Evolutionary conservation across 2,113 vertebrate species (phyloP).

Genomic region (Corythaeola cristata): DNA sequence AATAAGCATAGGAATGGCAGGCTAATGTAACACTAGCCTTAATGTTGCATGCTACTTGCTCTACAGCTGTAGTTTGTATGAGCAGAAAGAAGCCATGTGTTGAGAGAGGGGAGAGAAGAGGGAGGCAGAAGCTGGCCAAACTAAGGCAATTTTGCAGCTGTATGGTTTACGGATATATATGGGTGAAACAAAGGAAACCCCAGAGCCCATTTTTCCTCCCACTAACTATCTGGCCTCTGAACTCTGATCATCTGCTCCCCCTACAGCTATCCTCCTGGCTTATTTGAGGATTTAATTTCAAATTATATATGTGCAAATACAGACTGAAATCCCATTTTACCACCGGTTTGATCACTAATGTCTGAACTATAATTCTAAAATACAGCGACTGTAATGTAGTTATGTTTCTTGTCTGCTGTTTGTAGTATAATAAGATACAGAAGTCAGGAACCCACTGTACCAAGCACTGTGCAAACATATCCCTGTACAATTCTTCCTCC

Average conservation of each 20-base stretch:
- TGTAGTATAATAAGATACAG: constrained; percentile 42
- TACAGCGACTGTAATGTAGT: background rate
- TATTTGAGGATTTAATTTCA: constrained; percentile 37
- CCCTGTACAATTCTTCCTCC: background rate
- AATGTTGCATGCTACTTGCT: background rate
- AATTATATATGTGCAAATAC: constrained; percentile 19
- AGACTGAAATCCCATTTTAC: constrained; percentile 23
- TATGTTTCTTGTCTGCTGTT: constrained; percentile 25
- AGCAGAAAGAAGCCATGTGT: background rate
- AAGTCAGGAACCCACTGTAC: constrained; percentile 8
- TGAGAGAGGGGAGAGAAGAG: background rate
- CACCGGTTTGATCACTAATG: constrained; percentile 6
- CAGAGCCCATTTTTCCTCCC: constrained; percentile 1
- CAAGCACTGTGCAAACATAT: background rate
- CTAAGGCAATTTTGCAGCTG: background rate
- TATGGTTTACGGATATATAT: background rate
- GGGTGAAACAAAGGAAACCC: constrained; percentile 26
- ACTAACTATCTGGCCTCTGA: constrained; percentile 19
- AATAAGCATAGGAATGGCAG: background rate
- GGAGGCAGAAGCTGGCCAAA: background rate
- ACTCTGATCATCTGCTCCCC: constrained; percentile 21
- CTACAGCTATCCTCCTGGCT: constrained; percentile 19
- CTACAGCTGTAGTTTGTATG: background rate
- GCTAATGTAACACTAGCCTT: background rate
- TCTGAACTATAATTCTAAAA: constrained; percentile 42